Percentiles rank a stretch among this genome's conserved stretches.
These are phyloP conservation scores for Panonychus citri DNA, from an alignment of 1,140 invertebrate genomes.

Conservation along the genomic window DNA sequence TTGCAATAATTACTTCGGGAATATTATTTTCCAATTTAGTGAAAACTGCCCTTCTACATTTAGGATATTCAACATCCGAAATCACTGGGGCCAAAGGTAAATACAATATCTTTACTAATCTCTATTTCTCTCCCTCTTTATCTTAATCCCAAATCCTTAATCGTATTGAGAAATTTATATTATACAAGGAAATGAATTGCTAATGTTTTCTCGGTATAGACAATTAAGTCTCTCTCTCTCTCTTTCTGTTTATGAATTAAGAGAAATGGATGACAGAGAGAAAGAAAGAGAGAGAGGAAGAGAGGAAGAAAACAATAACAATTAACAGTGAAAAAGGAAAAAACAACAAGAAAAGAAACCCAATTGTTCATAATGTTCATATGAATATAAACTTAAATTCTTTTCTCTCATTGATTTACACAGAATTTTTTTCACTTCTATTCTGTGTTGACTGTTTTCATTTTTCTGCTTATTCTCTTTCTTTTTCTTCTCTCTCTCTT, in stretches of 20 bases:
- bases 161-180: too few species aligned
- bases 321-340: background rate
- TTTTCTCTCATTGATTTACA: too few species aligned
- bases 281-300: too few species aligned
- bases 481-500: background rate
- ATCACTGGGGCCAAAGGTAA: constrained; percentile 51
- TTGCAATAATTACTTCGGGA: constrained; percentile 69
- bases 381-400: background rate
- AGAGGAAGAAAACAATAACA: too few species aligned
- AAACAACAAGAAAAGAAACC: background rate
- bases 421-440: too few species aligned
- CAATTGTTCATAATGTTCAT: background rate
- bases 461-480: background rate
- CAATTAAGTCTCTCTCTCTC: too few species aligned
- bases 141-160: too few species aligned
- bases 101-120: background rate
- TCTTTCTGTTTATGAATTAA: too few species aligned
- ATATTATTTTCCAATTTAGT: constrained; percentile 65
- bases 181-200: too few species aligned
- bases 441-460: background rate
- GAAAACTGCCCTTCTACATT: constrained; percentile 42
- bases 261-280: too few species aligned
- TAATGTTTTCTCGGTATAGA: too few species aligned
- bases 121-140: background rate
- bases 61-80: constrained; percentile 51